Percentiles rank a stretch among this genome's conserved stretches.
These are phyloP conservation scores for Poecile montanus DNA, from an alignment of 2,797 vertebrate species.

Conservation along the genomic window DNA sequence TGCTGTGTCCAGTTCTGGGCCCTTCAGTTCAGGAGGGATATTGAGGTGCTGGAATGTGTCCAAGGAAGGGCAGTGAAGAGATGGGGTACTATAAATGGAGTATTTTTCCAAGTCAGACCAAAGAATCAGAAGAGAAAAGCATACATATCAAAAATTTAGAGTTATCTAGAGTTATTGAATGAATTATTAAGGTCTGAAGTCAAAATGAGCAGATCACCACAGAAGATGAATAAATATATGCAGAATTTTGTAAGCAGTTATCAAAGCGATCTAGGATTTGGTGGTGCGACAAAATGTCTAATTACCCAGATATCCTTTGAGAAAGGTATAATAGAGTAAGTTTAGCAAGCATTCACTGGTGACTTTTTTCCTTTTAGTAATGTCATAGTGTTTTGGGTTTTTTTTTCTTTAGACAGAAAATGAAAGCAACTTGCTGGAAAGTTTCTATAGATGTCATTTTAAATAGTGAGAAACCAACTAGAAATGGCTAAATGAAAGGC, in stretches of 20 bases:
- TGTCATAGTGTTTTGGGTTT: background rate
- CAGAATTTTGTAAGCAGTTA: background rate
- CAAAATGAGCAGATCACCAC: background rate
- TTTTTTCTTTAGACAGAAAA: background rate
- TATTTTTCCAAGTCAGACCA: background rate
- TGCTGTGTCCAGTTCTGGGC: background rate
- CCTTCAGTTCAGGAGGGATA: background rate
- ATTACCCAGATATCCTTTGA: background rate
- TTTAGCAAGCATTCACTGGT: background rate
- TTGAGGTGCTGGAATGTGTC: background rate
- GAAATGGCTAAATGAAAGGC: conserved; percentile 9
- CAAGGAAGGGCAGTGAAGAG: background rate
- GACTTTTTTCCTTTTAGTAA: background rate
- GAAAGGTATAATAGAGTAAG: background rate
- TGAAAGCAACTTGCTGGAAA: background rate
- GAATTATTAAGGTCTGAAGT: background rate
- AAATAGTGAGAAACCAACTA: background rate
- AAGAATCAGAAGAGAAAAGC: background rate
- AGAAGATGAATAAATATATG: background rate
- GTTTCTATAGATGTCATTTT: background rate
- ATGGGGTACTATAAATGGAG: background rate
- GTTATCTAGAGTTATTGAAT: background rate
- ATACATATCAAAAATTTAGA: background rate
- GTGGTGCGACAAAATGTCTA: background rate
- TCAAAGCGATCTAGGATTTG: background rate